Evolutionary conservation across 2,888 invertebrate species (phyloP).

Genomic region (Phanerotoma sp.): DNA sequence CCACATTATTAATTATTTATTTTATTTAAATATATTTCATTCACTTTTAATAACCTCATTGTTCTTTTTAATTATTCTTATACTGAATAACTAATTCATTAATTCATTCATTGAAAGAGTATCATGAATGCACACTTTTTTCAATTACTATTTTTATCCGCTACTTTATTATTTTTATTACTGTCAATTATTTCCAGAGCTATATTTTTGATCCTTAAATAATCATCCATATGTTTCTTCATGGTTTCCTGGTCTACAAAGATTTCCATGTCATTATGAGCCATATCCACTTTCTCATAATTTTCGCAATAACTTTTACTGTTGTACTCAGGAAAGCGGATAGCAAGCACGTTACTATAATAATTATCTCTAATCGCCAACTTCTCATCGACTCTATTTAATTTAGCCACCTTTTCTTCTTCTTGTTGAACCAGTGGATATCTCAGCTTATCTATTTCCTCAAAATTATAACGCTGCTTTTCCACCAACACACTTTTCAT

Average conservation of each 20-base stretch:
- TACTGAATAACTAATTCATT: too few relatives aligned
- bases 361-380: slow-evolving; percentile 27
- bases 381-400: slow-evolving; percentile 45
- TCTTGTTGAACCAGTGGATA: slow-evolving; percentile 63
- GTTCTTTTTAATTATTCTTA: too few relatives aligned
- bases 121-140: too few relatives aligned
- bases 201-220: too few relatives aligned
- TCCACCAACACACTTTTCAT: slow-evolving; percentile 65
- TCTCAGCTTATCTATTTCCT: slow-evolving; percentile 63
- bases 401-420: slow-evolving; percentile 61
- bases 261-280: too few relatives aligned
- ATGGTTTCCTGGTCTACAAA: slow-evolving; percentile 18
- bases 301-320: neutral
- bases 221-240: neutral
- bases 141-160: too few relatives aligned
- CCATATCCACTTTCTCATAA: too few relatives aligned
- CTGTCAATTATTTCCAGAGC: neutral
- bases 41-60: too few relatives aligned
- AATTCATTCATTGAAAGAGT: too few relatives aligned
- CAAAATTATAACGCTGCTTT: slow-evolving; percentile 65
- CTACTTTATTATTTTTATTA: neutral
- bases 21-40: too few relatives aligned
- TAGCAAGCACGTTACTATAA: slow-evolving; percentile 34
- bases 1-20: too few relatives aligned
- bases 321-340: slow-evolving; percentile 35